A percentile compares a stretch with the other conserved stretches of the same genome.
phyloP scores from a whole-genome alignment of 2,113 vertebrate species.

The Nesogale talazaci region DNA sequence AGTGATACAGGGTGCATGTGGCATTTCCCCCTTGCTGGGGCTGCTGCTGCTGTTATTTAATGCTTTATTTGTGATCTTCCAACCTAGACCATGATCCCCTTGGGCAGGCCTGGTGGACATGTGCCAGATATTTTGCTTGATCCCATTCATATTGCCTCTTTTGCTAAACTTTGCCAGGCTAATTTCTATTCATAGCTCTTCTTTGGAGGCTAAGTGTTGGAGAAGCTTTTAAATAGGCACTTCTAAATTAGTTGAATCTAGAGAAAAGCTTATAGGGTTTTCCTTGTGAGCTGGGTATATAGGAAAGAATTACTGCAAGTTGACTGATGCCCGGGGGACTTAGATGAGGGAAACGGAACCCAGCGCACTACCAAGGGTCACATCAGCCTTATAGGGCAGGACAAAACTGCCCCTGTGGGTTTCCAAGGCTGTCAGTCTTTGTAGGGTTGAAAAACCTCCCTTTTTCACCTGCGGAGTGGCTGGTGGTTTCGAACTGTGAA shows the following conservation, averaged over 20 bases:
- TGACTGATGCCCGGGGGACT: not conserved
- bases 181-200: not conserved
- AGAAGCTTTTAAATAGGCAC: not conserved
- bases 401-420: too few relatives aligned
- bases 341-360: too few relatives aligned
- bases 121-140: not conserved
- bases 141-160: not conserved
- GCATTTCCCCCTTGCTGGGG: not conserved
- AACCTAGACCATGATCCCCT: not conserved
- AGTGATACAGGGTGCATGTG: not conserved
- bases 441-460: too few relatives aligned
- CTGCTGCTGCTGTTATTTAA: not conserved
- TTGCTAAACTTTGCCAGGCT: not conserved
- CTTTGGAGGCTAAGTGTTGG: not conserved
- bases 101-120: not conserved
- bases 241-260: not conserved
- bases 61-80: conserved; percentile 2
- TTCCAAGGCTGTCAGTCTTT: too few relatives aligned
- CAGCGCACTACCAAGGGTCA: too few relatives aligned
- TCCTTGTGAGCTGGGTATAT: not conserved
- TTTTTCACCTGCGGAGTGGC: too few relatives aligned
- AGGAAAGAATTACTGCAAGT: not conserved
- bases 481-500: too few relatives aligned
- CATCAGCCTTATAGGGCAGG: too few relatives aligned
- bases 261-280: not conserved